Evolutionary conservation across 2,888 invertebrate genomes (phyloP).

Genomic region (Acanthosoma haemorrhoidale): DNA sequence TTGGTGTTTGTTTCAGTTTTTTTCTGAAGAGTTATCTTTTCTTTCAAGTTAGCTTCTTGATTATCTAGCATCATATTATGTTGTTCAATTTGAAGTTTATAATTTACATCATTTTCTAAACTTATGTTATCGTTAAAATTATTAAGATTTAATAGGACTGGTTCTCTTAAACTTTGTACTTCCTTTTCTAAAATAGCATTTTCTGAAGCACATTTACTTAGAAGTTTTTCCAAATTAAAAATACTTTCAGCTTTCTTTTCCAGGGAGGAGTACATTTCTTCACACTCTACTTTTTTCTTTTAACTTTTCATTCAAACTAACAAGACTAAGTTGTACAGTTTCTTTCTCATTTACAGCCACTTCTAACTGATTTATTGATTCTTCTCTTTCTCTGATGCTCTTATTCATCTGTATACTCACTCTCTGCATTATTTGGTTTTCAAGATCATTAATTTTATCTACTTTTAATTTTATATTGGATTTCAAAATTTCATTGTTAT

Average conservation of each 20-base stretch:
- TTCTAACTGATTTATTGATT: constrained; percentile 12
- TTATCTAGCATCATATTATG: neutral
- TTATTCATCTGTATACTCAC: neutral
- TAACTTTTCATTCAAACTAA: neutral
- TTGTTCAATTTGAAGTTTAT: neutral
- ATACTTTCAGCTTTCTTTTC: constrained; percentile 18
- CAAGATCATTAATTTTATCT: neutral
- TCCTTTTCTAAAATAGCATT: constrained; percentile 16
- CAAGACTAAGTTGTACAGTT: neutral
- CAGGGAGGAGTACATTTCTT: neutral
- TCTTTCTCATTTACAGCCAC: neutral
- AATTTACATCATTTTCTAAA: neutral
- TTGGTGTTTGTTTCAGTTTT: neutral
- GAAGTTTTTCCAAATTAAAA: constrained; percentile 14
- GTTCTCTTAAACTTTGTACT: neutral
- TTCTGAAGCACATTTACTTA: constrained; percentile 2
- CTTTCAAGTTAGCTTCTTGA: too few relatives aligned
- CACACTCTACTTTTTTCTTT: constrained; percentile 9
- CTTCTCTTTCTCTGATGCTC: neutral
- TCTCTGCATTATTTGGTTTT: neutral
- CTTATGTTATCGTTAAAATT: neutral
- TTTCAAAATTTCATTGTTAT: constrained; percentile 9
- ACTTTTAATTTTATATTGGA: neutral
- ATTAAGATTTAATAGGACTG: neutral
- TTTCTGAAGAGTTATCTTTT: too few relatives aligned